Percentiles rank a stretch among this genome's conserved stretches.
Evolutionary conservation across 2,113 vertebrate species (phyloP).

Genomic region (Malurus elegans): DNA sequence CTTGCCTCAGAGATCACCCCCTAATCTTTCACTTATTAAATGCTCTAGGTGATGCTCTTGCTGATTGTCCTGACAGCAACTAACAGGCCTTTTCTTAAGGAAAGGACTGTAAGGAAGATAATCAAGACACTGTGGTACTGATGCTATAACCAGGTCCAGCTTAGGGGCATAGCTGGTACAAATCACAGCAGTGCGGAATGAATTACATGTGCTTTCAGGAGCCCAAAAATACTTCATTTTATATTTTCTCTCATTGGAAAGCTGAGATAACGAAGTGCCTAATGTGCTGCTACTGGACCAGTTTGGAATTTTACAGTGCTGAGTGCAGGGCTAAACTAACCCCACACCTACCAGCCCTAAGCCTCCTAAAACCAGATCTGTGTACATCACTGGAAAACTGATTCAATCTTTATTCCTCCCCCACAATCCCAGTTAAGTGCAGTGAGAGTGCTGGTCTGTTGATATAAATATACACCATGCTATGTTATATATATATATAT

Average conservation of each 20-base stretch:
- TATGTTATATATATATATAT: too few relatives aligned
- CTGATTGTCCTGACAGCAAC: neutral
- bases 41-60: neutral
- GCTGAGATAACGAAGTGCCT: neutral
- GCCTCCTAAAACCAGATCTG: neutral
- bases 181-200: neutral
- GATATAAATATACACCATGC: neutral
- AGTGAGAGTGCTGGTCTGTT: neutral
- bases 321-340: neutral
- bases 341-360: neutral
- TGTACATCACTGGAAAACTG: neutral
- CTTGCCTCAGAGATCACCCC: neutral
- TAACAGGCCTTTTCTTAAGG: neutral
- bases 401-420: neutral
- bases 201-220: neutral
- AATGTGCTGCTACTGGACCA: neutral
- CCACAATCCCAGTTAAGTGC: neutral
- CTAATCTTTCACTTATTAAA: neutral
- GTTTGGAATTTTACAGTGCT: neutral
- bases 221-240: neutral
- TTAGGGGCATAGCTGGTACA: fast-evolving
- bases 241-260: fast-evolving
- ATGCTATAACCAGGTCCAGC: neutral
- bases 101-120: neutral
- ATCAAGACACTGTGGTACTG: neutral